Conservation (phyloP, 2,888 invertebrate genomes). For the Rhodophaea formosa region DNA sequence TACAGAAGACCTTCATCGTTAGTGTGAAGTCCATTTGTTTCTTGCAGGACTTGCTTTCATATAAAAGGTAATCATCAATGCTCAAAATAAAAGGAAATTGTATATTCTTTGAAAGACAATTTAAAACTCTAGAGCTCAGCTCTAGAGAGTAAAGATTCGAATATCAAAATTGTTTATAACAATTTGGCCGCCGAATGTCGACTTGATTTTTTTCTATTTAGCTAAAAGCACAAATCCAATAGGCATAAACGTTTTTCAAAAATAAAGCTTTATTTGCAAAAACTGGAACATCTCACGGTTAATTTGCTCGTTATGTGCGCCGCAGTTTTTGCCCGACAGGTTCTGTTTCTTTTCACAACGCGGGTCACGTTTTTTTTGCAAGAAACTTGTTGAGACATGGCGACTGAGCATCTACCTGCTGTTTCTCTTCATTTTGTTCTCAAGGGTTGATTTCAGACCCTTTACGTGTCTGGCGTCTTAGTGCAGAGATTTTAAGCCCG, state of each 20-base stretch:
- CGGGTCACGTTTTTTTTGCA: conserved; percentile 45
- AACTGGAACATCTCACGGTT: conserved; percentile 49
- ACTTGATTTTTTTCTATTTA: neutral
- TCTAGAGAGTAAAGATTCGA: too few species aligned
- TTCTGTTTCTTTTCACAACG: conserved; percentile 42
- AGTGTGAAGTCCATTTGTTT: too few species aligned
- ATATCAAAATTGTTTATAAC: too few species aligned
- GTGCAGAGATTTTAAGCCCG: neutral
- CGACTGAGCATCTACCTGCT: conserved; percentile 33
- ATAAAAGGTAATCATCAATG: too few species aligned
- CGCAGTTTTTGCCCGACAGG: conserved; percentile 41
- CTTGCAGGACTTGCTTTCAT: too few species aligned
- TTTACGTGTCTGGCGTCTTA: conserved; percentile 1
- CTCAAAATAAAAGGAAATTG: too few species aligned
- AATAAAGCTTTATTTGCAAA: conserved; percentile 38
- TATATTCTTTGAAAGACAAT: too few species aligned
- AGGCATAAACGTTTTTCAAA: conserved; percentile 2
- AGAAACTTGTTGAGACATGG: conserved; percentile 31
- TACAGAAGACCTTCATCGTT: too few species aligned
- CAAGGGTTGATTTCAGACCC: conserved; percentile 24
- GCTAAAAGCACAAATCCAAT: neutral
- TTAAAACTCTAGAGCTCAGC: too few species aligned
- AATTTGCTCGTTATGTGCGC: conserved; percentile 45
- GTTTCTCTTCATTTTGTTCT: conserved; percentile 31
- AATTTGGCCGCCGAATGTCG: neutral